Evolutionary conservation across 2,888 invertebrate genomes (phyloP), one percentile per base, ranked within the genome.

Genomic region (Physocephala rufipes): DNA sequence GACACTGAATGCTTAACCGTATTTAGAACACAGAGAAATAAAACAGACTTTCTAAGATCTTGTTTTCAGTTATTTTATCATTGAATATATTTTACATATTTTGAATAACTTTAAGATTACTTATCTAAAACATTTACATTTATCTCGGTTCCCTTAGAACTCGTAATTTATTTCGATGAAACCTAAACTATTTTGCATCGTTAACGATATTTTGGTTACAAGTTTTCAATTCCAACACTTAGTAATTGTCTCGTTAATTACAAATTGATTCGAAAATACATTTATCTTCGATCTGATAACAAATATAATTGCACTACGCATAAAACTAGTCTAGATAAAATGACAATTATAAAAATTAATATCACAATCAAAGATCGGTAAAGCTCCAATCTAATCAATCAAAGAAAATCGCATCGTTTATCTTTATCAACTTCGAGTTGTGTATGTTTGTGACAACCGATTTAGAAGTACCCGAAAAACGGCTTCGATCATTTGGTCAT

Each of bases 401-500:
- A 58, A 58, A 26, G 4, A 58, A 24, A 26, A 26, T 26, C 28
- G 15, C 24, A 26, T 24, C 71, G 36, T 43, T 45, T 59, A 2
- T 58, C 16, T 24, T n/a, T 24, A 15, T 49, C 58, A 26, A 24
- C 58, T 28, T n/a, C 36, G 36, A 36, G 36, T 36, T 36, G 9
- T 36, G n/a, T 9, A 36, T 9, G 36, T 36, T n/a, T 9, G 36
- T 36, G 36, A 36, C 9, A 36, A 36, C 61, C 47, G 74, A 75
- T 75, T 81, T 82, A 84, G 73, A 84, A 83, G 75, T 83, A 83
- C 81, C 83, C 84, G 83, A 83, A 83, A 71, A 84, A 84, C 75
- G 82, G 79, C 73, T 81, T 81, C 67, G 84, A 83, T 74, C 80
- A 79, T 75, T 77, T 78, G 73, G 74, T 72, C 28, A 78, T 75